Evolutionary conservation across 2,797 vertebrate species (phyloP).

Genomic region (Sebastes iracundus): DNA sequence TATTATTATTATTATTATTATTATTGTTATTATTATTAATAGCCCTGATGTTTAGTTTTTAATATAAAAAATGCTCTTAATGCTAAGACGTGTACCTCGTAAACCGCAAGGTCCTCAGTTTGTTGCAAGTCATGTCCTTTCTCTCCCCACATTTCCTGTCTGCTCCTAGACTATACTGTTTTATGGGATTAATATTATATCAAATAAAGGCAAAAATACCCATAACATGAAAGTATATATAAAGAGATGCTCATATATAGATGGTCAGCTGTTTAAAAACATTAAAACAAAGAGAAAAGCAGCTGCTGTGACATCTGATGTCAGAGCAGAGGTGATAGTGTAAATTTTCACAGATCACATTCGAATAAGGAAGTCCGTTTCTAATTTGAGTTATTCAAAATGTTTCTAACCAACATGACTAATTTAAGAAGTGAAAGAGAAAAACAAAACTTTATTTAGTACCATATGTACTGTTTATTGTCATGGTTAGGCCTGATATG

Average conservation of each 20-base stretch:
- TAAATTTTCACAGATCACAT: not conserved
- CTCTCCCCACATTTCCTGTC: constrained; percentile 16
- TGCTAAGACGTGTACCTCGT: not conserved
- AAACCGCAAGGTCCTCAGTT: not conserved
- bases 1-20: no score
- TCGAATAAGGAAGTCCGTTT: not conserved
- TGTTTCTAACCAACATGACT: not conserved
- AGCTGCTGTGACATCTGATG: not conserved
- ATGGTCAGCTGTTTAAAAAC: not conserved
- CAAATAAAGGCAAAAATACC: not conserved
- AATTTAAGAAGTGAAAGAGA: not conserved
- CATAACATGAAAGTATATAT: not conserved
- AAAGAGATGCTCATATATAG: not conserved
- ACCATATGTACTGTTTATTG: not conserved
- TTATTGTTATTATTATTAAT: no score
- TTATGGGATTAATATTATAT: not conserved
- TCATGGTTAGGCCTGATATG: not conserved
- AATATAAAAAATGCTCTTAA: no score
- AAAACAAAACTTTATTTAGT: no score
- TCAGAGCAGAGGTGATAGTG: not conserved
- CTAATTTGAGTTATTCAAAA: constrained; percentile 2
- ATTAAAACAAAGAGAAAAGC: not conserved
- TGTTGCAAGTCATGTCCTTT: not conserved
- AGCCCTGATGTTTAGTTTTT: not conserved
- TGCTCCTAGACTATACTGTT: not conserved